Conservation (phyloP, 2,888 invertebrate species). For the Euphydryas editha region DNA sequence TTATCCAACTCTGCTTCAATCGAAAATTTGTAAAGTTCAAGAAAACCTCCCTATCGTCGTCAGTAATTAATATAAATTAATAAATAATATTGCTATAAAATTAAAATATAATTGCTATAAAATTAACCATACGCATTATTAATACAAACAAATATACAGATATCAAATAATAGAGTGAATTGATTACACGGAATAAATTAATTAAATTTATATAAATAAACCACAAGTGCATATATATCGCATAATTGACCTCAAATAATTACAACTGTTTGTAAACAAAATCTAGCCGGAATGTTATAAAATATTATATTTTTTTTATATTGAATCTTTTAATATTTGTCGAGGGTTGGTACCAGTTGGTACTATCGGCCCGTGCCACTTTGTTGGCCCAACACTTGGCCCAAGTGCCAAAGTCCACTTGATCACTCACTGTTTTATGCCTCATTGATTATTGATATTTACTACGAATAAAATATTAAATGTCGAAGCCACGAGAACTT, state of each 20-base stretch:
- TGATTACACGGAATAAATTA: constrained; percentile 13
- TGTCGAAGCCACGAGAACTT: too few relatives aligned
- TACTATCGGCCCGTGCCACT: too few relatives aligned
- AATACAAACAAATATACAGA: constrained; percentile 15
- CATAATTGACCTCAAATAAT: constrained; percentile 25
- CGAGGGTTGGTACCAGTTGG: too few relatives aligned
- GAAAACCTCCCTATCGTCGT: neutral
- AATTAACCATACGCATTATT: constrained; percentile 15
- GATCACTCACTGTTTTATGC: too few relatives aligned
- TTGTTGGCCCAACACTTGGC: too few relatives aligned
- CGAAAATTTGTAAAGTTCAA: neutral
- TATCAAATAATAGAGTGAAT: constrained; percentile 20
- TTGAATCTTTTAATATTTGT: too few relatives aligned
- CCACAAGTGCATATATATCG: constrained; percentile 19
- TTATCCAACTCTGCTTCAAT: neutral
- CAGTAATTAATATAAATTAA: neutral
- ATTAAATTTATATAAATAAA: constrained; percentile 15
- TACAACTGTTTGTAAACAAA: too few relatives aligned
- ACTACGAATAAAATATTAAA: too few relatives aligned
- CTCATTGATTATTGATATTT: too few relatives aligned
- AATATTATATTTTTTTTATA: too few relatives aligned
- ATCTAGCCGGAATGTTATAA: too few relatives aligned
- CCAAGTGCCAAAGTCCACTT: too few relatives aligned
- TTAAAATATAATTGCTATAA: neutral
- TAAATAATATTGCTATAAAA: neutral